Percentiles rank a stretch among this genome's conserved stretches.
These are phyloP conservation scores for Gallirallus australis DNA, from an alignment of 2,797 vertebrate species.

Conservation along the genomic window DNA sequence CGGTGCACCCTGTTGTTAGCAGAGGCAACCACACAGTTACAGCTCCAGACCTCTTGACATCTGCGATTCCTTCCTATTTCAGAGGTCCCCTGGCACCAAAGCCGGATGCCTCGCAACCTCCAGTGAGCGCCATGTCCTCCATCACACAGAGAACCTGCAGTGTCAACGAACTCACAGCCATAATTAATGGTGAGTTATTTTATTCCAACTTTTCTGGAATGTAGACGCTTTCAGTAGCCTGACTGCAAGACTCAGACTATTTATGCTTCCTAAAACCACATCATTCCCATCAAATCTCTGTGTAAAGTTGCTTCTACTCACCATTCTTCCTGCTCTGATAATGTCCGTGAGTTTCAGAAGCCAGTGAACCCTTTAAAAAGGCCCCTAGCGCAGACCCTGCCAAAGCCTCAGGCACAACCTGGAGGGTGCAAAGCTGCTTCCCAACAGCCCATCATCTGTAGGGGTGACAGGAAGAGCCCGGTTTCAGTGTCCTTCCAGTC, in stretches of 20 bases:
- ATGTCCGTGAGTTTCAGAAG: not conserved
- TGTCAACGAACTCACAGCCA: not conserved
- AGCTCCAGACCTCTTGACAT: not conserved
- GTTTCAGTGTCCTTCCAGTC: rapidly evolving
- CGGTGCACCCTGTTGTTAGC: rapidly evolving
- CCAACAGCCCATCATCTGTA: no score
- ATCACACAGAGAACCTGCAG: rapidly evolving
- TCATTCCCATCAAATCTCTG: not conserved
- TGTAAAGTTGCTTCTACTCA: not conserved
- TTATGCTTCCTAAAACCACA: not conserved
- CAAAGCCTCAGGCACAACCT: not conserved
- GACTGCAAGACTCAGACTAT: not conserved
- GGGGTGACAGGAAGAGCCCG: not conserved
- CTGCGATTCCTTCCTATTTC: not conserved
- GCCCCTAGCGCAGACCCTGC: rapidly evolving
- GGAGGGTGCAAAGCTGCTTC: not conserved
- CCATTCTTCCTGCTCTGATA: rapidly evolving
- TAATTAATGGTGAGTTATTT: not conserved
- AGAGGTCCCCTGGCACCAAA: not conserved
- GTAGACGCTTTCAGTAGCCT: not conserved
- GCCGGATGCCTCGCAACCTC: not conserved
- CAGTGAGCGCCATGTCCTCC: not conserved
- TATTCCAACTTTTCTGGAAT: not conserved
- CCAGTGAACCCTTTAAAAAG: not conserved
- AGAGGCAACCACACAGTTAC: not conserved